Evolutionary conservation across 2,888 invertebrate genomes (phyloP).

Genomic region (Cryptocheilus praepositus): DNA sequence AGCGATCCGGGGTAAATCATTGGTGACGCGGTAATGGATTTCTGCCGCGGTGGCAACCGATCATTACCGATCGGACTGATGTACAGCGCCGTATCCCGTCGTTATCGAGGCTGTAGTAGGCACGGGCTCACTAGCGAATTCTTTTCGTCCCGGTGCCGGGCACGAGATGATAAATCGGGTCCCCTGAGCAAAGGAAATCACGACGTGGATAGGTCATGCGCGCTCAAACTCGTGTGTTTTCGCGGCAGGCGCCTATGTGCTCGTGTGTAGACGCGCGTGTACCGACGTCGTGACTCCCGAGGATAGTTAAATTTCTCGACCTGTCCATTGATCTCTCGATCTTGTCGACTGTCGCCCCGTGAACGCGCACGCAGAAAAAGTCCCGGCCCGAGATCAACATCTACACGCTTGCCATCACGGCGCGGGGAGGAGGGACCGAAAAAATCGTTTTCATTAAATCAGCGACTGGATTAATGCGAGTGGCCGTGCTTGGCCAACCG

Average conservation of each 20-base stretch:
- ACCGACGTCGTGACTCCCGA: conserved; percentile 46
- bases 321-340: conserved; percentile 59
- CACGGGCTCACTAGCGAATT: conserved; percentile 21
- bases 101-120: conserved; percentile 36
- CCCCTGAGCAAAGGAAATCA: conserved; percentile 4
- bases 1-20: conserved; percentile 42
- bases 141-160: conserved; percentile 22
- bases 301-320: conserved; percentile 65
- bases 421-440: conserved; percentile 33
- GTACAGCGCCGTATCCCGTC: conserved; percentile 34
- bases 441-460: conserved; percentile 38
- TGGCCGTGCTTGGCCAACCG: conserved; percentile 14
- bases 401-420: conserved; percentile 48
- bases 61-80: conserved; percentile 53
- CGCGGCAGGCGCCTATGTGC: conserved; percentile 1
- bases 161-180: conserved; percentile 39
- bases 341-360: conserved; percentile 48
- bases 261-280: conserved; percentile 2
- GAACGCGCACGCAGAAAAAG: conserved; percentile 34
- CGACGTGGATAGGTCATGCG: neutral
- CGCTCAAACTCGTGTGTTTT: conserved; percentile 5
- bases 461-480: conserved; percentile 37
- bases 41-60: conserved; percentile 47
- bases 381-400: conserved; percentile 41
- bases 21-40: conserved; percentile 48